These are phyloP conservation scores for western clawed frog (Xenopus tropicalis) DNA, from an alignment of 2,113 vertebrate species.

Conservation along the genomic window UCB_Xtro_10.0 CM004444.2:54352001-54352500, in stretches of 20 bases:
- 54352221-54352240: constrained; percentile 29
- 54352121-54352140: constrained; percentile 26
- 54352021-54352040: too few species aligned
- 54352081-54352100: constrained; percentile 22
- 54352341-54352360: too few species aligned
- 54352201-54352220: constrained; percentile 14
- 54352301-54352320: constrained; percentile 23
- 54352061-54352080: neutral
- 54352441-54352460: too few species aligned
- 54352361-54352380: too few species aligned
- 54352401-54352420: too few species aligned
- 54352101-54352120: neutral
- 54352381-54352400: too few species aligned
- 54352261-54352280: constrained; percentile 31
- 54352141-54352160: constrained; percentile 42
- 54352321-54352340: too few species aligned
- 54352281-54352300: constrained; percentile 29
- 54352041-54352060: neutral
- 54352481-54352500: too few species aligned
- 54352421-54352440: too few species aligned
- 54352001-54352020: too few species aligned
- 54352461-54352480: too few species aligned
- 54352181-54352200: constrained; percentile 23
- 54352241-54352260: constrained; percentile 33
- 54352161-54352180: constrained; percentile 38